Evolutionary conservation across 2,113 vertebrate genomes (phyloP), one percentile per base, ranked within the genome.

Genomic region (Struthidea cinerea): DNA sequence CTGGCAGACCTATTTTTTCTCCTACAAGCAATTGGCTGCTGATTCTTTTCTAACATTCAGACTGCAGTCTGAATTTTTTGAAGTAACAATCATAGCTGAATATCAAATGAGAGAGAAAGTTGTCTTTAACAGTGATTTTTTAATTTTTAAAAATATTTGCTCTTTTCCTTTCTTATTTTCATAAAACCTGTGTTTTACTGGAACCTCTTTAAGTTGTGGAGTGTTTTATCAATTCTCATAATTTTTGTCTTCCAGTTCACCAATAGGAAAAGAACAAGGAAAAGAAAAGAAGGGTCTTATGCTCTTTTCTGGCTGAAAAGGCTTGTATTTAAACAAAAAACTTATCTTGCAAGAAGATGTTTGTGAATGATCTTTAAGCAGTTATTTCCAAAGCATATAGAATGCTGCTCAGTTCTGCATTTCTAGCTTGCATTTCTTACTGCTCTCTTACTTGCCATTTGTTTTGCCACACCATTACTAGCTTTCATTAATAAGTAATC

Each of bases 11-110:
- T 26, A 13, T 55, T 28, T 7, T 60, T 88, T 74, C 13, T 47
- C 8, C 11, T 17, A 21, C 8, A 61, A 42, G 24, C 1, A 47
- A 28, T 5, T 74, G 7, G 4, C 27, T 69, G 14, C 13, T 73
- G 16, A 35, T n/a, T 82, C 6, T 63, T 89, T 60, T 28, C 24
- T 53, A 67, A 44, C 5, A 78, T 2, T 2, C 19, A 55, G 16
- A 44, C 1, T 49, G 10, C 10, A 35, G 16, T 16, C 32, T 68
- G 57, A 71, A 16, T 9, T 71, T 57, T 87, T 6, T 75, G 16
- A 71, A 63, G 18, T 11, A 67, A 42, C 0, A 0, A 33, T 67
- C 2, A 2, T 22, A 84, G 9, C 7, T 68, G 24, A 68, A 44
- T 33, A 60, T 26, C 8, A 81, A 57, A 71, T 49, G 41, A 63